phyloP scores from a whole-genome alignment of 2,888 invertebrate genomes.

The Tetranychus piercei region DNA sequence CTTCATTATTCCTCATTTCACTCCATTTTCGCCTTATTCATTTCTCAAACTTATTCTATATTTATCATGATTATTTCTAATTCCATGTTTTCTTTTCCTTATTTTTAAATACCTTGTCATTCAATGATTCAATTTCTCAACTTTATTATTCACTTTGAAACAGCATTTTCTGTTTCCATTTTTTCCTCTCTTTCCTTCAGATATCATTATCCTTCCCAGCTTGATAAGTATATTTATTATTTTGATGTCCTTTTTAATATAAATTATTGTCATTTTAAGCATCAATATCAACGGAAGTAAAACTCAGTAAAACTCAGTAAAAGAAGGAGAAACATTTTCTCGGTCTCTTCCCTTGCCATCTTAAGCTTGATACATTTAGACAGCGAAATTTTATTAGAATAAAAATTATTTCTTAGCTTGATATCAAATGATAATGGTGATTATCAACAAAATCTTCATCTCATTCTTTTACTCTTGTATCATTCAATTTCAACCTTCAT shows the following conservation, averaged over 20 bases:
- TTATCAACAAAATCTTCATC: too few relatives aligned
- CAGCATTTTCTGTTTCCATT: too few relatives aligned
- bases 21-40: neutral
- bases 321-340: neutral
- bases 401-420: too few relatives aligned
- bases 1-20: neutral
- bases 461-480: too few relatives aligned
- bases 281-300: neutral
- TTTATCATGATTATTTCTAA: neutral
- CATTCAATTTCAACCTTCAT: too few relatives aligned
- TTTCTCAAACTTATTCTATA: conserved; percentile 2
- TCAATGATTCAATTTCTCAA: neutral
- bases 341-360: too few relatives aligned
- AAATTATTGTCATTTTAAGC: neutral
- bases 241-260: neutral
- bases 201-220: neutral
- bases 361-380: too few relatives aligned
- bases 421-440: too few relatives aligned
- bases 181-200: neutral
- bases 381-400: too few relatives aligned
- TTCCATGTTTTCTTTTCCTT: too few relatives aligned
- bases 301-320: neutral
- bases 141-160: too few relatives aligned
- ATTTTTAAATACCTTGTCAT: neutral
- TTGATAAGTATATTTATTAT: neutral